Evolutionary conservation across 2,113 vertebrate genomes (phyloP), one percentile per base, ranked within the genome.

Genomic region (Collichthys lucidus): DNA sequence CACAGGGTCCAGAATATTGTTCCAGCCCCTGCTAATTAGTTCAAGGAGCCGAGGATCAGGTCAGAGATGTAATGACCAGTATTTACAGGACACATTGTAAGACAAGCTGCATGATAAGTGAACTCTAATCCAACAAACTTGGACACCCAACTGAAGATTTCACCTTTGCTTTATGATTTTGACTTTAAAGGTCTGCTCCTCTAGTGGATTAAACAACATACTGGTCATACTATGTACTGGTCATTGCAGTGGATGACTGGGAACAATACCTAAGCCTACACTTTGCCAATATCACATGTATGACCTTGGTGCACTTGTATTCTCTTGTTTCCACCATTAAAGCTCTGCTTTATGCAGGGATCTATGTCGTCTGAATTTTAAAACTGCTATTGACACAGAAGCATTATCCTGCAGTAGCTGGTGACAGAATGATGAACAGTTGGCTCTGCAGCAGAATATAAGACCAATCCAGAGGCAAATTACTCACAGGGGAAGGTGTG

Each of bases 401-500:
- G 90, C 77, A 92, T 92, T 91, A 90, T 89, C 72, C 88, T 69
- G 90, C 92, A 83, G 92, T 62, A 64, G 87, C 88, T 68, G 89
- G 59, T 88, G 92, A 90, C 91, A 93, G 90, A 69, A 91, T 92
- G 93, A 94, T 91, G 89, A 91, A 94, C 84, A 83, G 89, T 77
- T 59, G 65, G 83, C 86, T 79, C 74, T 62, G 86, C 88, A 12
- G 88, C 81, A 86, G 72, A 85, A 92, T 85, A 83, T 85, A 66
- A 83, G 87, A 85, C 74, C 90, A 31, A 90, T 86, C 87, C 89
- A 87, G 89, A 92, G 74, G 85, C 84, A 82, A 88, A 91, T 88
- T 72, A 88, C 86, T 91, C 89, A 86, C 92, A 57, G 78, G 91
- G 90, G 86, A 92, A 86, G 91, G 87, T 90, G 88, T 47, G 73